Base-by-base conservation (phyloP, 2,113 vertebrate species). In the Spheniscus mendiculus region DNA sequence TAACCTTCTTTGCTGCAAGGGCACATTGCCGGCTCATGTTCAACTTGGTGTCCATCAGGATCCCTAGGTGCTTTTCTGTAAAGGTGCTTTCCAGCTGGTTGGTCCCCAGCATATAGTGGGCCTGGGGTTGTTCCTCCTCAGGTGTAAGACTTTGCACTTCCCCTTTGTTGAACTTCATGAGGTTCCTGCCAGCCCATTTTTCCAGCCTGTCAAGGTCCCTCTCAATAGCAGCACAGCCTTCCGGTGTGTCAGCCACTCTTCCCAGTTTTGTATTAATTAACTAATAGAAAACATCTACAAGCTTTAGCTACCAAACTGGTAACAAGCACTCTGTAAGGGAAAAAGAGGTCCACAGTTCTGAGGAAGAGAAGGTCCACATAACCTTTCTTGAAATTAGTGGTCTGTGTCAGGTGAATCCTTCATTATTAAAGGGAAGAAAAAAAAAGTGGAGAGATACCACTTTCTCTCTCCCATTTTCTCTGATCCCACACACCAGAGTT, bases 401-500 rank as follows among this genome's bases (percentile, higher is more conserved):
- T 47, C n/a, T 20, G 23, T 34, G 20, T 53, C 25, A 42, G 44
- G 4, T 55, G 12, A 59, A 63, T 26, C 8, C 3, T 77, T 81
- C 23, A 30, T 29, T 27, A 61, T 45, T 14, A 25, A 63, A 42
- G 42, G 42, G 42, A 3, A 61, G 12, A 18, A 34, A 12, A 7
- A 70, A 47, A 5, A 4, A 1, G 15, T 20, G 5, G 2, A 70
- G 19, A 30, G 10, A 16, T 62, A 5, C 2, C 12, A 55, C 18
- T 55, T 79, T 63, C 18, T 53, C 21, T 32, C n/a, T 91, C 11
- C 5, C 12, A 19, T 88, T 72, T 95, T 59, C 53, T 67, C 30
- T 62, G 17, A 79, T 44, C 10, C 16, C 4, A 27, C 30, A 18
- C 13, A 69, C 38, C 38, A 63, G 17, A 59, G 11, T 45, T 77